Base-by-base conservation (phyloP, 2,888 invertebrate species). In the Xestia rhomboidea region DNA sequence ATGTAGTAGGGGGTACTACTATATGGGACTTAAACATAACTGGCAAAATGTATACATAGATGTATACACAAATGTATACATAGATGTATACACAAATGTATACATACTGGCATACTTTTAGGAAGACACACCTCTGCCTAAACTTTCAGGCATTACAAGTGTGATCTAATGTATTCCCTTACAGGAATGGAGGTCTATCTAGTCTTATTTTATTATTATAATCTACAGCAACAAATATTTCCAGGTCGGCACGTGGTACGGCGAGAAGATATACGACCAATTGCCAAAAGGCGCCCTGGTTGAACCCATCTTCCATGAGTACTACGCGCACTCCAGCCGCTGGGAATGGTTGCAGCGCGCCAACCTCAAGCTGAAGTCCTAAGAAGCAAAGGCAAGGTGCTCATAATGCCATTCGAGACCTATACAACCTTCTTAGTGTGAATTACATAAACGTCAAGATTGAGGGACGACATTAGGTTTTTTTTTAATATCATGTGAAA, bases 221-320 rank as follows among this genome's bases (percentile, higher is more conserved):
- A 72, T 21, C 51, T 73, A 30, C 34, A 71, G 7, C 1, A 18
- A 30, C 21, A 6, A 30, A 21, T 24, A 10, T 83, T 93, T 91
- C 57, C 92, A 96, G 97, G 98, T 98, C 11, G 99, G 99, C 68
- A 99, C 98, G 3, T 98, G 97, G 94, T 99, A 98, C 87, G 99
- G 99, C 10, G 98, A 98, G 92, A 98, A 98, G 41, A 95, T 99
- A 21, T 99, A 97, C 96, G 97, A 98, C 89, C 98, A 98, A 1
- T 85, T 97, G 57, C 97, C 97, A 0, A 94, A 97, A 72, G 98
- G 98, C 87, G 96, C 97, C 3, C 97, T 98, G 41, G 93, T 98
- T 3, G 96, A 97, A 57, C 98, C 98, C 0, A 95, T 93, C 70
- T 97, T 97, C 92, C 96, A 97, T 69, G 99, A 99, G 91, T 98